Conservation (phyloP, 2,113 vertebrate species). For the Speoplatyrhinus poulsoni region DNA sequence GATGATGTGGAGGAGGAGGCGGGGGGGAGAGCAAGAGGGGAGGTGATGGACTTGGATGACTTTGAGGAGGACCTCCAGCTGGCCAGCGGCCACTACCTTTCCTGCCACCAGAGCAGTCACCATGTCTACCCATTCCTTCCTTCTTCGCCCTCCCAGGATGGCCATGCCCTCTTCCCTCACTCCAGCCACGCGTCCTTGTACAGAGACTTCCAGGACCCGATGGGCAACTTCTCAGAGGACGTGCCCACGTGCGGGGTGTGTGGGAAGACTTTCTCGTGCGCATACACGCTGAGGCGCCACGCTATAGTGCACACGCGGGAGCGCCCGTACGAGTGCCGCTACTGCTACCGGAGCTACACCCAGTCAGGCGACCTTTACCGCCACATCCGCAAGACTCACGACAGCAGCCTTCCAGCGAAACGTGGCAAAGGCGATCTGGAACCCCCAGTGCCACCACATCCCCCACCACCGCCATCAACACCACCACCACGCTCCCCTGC, state of each 20-base stretch:
- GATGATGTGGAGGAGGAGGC: conserved; percentile 57
- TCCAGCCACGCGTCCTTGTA: conserved; percentile 76
- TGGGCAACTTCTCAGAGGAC: conserved; percentile 84
- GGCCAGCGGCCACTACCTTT: conserved; percentile 67
- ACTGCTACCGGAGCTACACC: conserved; percentile 92
- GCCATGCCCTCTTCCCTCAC: conserved; percentile 38
- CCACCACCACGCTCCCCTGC: conserved; percentile 42
- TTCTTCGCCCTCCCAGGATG: conserved; percentile 64
- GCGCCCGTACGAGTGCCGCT: conserved; percentile 89
- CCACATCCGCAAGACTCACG: conserved; percentile 91
- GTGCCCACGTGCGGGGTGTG: conserved; percentile 90
- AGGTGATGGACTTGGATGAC: conserved; percentile 65
- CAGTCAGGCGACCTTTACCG: conserved; percentile 93
- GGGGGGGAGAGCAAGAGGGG: conserved; percentile 50
- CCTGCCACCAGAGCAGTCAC: conserved; percentile 66
- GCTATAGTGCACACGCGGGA: conserved; percentile 92
- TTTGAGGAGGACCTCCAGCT: conserved; percentile 69
- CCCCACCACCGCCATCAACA: conserved; percentile 12
- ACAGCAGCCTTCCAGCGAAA: conserved; percentile 81
- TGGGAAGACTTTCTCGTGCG: conserved; percentile 93
- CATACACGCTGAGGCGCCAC: conserved; percentile 88
- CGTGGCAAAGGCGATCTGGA: conserved; percentile 79
- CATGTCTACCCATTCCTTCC: conserved; percentile 64
- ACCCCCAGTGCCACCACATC: conserved; percentile 29
- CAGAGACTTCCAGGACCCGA: conserved; percentile 83